phyloP scores from a whole-genome alignment of 35 echinoderm and acorn worm genomes.

The Anneissia japonica region DNA sequence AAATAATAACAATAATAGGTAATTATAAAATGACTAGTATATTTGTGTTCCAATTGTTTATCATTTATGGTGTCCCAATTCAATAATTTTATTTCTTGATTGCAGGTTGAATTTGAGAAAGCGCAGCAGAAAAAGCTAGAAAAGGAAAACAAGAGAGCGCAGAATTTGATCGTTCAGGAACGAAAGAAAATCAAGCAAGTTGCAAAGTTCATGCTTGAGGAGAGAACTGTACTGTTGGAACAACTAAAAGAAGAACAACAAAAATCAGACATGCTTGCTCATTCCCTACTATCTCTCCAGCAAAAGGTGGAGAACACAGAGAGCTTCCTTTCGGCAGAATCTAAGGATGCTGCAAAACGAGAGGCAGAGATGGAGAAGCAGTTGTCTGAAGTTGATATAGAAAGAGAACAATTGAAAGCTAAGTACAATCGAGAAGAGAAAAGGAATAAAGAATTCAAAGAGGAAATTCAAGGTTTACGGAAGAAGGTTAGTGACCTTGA shows the following conservation, averaged over 20 bases:
- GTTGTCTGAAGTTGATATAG: constrained; percentile 93
- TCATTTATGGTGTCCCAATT: too few species aligned
- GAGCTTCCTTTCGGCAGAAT: constrained; percentile 30
- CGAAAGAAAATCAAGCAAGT: constrained; percentile 78
- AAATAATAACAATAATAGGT: too few species aligned
- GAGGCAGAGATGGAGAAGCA: constrained; percentile 94
- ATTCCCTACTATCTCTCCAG: constrained; percentile 8
- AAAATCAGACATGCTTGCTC: constrained; percentile 49
- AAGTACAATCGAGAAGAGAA: constrained; percentile 84
- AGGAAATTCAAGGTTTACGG: constrained; percentile 34
- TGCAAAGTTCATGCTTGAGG: constrained; percentile 71
- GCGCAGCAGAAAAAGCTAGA: constrained; percentile 98
- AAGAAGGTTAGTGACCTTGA: constrained; percentile 17
- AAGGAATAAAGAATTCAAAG: constrained; percentile 69
- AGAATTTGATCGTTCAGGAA: constrained; percentile 68
- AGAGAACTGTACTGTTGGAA: constrained; percentile 48
- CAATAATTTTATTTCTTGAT: constrained; percentile 12
- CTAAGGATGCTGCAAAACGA: constrained; percentile 63
- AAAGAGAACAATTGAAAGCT: constrained; percentile 82
- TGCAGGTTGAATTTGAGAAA: constrained; percentile 97
- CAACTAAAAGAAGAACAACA: constrained; percentile 59
- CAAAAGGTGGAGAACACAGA: constrained; percentile 44
- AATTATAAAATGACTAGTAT: too few species aligned
- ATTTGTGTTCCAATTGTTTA: too few species aligned
- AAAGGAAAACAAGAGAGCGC: constrained; percentile 80